Base-by-base conservation (phyloP, 2,113 vertebrate species). In the Rhinolophus sinicus region DNA sequence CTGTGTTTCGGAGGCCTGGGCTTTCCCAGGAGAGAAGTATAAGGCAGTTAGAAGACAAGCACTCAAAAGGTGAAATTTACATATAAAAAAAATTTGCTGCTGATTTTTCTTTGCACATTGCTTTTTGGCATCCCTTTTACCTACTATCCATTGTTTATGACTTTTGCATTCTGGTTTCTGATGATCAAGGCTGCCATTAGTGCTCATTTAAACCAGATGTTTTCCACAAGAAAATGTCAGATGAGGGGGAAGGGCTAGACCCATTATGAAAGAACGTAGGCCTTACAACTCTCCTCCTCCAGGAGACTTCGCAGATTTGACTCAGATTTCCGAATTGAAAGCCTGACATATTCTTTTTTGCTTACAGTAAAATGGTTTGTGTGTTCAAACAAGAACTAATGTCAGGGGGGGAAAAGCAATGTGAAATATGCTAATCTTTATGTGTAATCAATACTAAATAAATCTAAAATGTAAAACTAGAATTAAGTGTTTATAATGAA, bases 121-220 rank as follows among this genome's bases (percentile, higher is more conserved):
- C 60, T 90, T 91, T 94, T 54, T 96, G 92, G 93, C 86, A 73
- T 35, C 44, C 84, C 77, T 90, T 88, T 81, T 65, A 88, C 82
- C 75, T 96, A 82, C 35, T 93, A 89, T 65, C 93, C 50, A 47
- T 47, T 93, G 62, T 88, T 97, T 93, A 78, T 92, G 86, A 93
- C 94, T 95, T 94, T 82, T 90, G 44, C 73, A 91, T 93, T 97
- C 95, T 97, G 87, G 54, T 94, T 98, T 97, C 94, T 95, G 96
- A 92, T 94, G 91, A 96, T 96, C 95, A 96, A 98, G 96, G 89
- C 89, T 94, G 93, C 78, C 69, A 95, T 90, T 93, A 88, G 93
- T 50, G 54, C 44, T 97, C 93, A 97, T 96, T 97, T 75, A 90
- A 97, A 97, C 85, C 97, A 98, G 96, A 98, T 97, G 96, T 97